These are phyloP conservation scores for Myiopsitta monachus DNA, from an alignment of 2,113 vertebrate species.

Conservation along the genomic window DNA sequence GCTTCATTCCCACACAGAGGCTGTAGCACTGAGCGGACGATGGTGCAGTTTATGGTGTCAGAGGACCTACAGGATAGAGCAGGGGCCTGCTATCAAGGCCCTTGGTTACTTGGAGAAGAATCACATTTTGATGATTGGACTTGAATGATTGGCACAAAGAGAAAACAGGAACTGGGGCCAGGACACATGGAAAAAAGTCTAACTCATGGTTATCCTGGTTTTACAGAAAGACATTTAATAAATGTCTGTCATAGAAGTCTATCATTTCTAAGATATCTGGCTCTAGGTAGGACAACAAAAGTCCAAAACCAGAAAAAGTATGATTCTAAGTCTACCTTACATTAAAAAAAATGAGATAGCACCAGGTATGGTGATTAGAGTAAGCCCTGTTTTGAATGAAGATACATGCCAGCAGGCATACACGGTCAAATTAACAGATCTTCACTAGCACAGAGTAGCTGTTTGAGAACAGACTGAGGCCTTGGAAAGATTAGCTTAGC, in stretches of 20 bases:
- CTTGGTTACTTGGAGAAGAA: neutral
- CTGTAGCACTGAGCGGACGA: neutral
- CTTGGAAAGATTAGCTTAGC: neutral
- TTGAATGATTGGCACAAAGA: neutral
- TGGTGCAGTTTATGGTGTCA: neutral
- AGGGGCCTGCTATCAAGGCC: neutral
- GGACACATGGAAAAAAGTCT: neutral
- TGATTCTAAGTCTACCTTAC: neutral
- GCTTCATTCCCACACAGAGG: neutral
- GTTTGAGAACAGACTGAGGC: neutral
- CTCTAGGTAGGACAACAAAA: neutral
- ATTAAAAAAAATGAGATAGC: neutral
- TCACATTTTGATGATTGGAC: neutral
- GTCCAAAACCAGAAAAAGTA: neutral
- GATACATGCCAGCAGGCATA: neutral
- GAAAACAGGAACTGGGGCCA: rapidly evolving
- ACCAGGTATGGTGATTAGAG: neutral
- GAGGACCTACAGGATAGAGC: neutral
- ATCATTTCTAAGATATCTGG: neutral
- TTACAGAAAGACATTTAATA: neutral
- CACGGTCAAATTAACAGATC: rapidly evolving
- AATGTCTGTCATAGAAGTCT: neutral
- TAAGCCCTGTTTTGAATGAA: neutral
- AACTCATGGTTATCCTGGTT: neutral
- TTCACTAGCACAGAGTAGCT: neutral